Evolutionary conservation across 2,888 invertebrate genomes (phyloP).

Genomic region (Gortyna flavago): DNA sequence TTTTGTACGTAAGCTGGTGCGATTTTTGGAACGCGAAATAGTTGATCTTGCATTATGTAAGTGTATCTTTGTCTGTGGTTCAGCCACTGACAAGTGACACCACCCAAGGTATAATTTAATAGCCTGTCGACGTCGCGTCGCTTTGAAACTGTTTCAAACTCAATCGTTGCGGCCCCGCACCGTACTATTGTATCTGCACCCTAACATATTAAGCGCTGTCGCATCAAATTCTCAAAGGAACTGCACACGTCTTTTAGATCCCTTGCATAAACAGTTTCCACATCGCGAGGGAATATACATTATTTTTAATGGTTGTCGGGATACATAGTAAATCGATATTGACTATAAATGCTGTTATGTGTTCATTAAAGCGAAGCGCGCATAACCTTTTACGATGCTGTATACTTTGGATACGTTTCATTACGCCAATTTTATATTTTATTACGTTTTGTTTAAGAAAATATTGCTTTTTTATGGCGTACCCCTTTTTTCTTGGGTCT

Average conservation of each 20-base stretch:
- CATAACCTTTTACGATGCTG: constrained; percentile 62
- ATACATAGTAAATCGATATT: constrained; percentile 74
- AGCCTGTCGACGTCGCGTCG: not conserved
- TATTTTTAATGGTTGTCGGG: constrained; percentile 61
- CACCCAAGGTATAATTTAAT: not conserved
- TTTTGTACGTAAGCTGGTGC: no score
- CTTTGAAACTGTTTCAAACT: not conserved
- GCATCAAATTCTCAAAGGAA: constrained; percentile 34
- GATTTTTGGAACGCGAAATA: no score
- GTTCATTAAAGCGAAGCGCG: constrained; percentile 69
- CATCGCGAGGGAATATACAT: constrained; percentile 37
- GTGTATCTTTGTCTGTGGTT: no score
- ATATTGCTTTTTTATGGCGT: constrained; percentile 59
- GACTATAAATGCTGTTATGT: constrained; percentile 72
- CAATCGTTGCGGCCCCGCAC: not conserved
- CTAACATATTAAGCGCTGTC: not conserved
- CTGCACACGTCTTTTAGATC: constrained; percentile 30
- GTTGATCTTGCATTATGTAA: no score
- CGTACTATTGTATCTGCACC: not conserved
- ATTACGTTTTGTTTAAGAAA: constrained; percentile 63
- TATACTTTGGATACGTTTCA: constrained; percentile 64
- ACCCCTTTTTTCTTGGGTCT: constrained; percentile 38
- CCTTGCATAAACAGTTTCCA: constrained; percentile 42
- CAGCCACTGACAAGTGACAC: not conserved
- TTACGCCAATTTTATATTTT: constrained; percentile 68